Evolutionary conservation across 2,113 vertebrate genomes (phyloP).

Genomic region (Muntiacus muntjak): DNA sequence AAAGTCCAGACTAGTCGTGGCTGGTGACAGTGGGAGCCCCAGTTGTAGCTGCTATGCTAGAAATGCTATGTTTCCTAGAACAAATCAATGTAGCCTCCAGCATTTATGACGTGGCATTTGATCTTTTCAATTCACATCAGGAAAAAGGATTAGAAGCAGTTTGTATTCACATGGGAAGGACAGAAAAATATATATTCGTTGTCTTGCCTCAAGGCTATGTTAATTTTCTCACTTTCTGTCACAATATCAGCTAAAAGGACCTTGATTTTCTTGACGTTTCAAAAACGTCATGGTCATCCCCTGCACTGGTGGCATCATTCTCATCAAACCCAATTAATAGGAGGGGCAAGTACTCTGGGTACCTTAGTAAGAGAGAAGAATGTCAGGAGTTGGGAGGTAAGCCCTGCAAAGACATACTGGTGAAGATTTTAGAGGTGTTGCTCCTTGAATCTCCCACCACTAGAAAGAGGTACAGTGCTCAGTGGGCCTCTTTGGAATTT

Average conservation of each 20-base stretch:
- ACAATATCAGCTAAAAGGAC: constrained; percentile 23
- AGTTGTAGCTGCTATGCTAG: neutral
- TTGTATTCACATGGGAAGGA: constrained; percentile 56
- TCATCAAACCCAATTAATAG: neutral
- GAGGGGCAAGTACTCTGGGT: neutral
- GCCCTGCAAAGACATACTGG: neutral
- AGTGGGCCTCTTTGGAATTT: neutral
- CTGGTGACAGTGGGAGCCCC: neutral
- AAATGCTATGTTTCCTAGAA: constrained; percentile 9
- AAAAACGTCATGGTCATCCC: neutral
- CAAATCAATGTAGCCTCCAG: constrained; percentile 53
- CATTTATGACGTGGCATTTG: constrained; percentile 37
- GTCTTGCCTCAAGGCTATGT: constrained; percentile 49
- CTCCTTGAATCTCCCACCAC: neutral
- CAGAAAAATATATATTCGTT: constrained; percentile 38
- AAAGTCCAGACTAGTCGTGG: neutral
- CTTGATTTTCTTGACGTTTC: constrained; percentile 35
- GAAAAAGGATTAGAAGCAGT: constrained; percentile 63
- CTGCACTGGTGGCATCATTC: neutral
- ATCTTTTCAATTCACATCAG: constrained; percentile 58
- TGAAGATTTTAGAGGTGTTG: neutral
- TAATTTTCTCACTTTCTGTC: constrained; percentile 48
- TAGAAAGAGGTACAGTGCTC: neutral
- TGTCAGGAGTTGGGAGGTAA: neutral
- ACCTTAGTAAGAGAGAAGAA: neutral